Base-by-base conservation (phyloP, 1,140 invertebrate species). In the Ectropis grisescens region DNA sequence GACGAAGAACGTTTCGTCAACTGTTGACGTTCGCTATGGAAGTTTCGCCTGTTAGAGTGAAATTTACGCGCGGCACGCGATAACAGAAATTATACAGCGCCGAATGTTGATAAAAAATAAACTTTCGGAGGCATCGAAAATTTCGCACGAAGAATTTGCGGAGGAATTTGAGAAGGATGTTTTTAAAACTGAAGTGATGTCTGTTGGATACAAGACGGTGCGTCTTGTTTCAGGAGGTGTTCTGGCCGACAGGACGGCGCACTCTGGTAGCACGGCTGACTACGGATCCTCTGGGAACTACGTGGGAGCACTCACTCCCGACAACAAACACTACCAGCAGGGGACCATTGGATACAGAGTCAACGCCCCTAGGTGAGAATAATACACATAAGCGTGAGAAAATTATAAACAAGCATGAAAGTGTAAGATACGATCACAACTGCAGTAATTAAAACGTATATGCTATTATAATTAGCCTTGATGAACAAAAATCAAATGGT, bases 321-420 rank as follows among this genome's bases (percentile, higher is more conserved):
- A 78, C 38, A 58, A 53, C 50, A 81, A 75, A 47, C 58, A 66
- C 56, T 61, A 71, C 58, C 57, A 67, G 37, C 65, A 68, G 60
- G 69, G 69, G 58, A 79, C 55, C 49, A 72, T 75, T 64, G 71
- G 72, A 60, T 79, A 78, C 67, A 55, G 69, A 62, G 67, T 69
- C 37, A 72, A 72, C 62, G 58, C 56, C 58, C 60, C 66, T 76
- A 79, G 65, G 72, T 81, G 39, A 81, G 76, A 65, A 4, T 19
- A 19, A 19, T n/a, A n/a, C n/a, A n/a, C n/a, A n/a, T n/a, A n/a
- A n/a, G n/a, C n/a, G n/a, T n/a, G n/a, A n/a, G n/a, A n/a, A n/a
- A n/a, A n/a, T n/a, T n/a, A n/a, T n/a, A n/a, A n/a, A n/a, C n/a
- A n/a, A n/a, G n/a, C n/a, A n/a, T n/a, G n/a, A n/a, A n/a, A n/a